Evolutionary conservation across 1,140 invertebrate genomes (phyloP), one percentile per base, ranked within the genome.

Genomic region (Papilio machaon): DNA sequence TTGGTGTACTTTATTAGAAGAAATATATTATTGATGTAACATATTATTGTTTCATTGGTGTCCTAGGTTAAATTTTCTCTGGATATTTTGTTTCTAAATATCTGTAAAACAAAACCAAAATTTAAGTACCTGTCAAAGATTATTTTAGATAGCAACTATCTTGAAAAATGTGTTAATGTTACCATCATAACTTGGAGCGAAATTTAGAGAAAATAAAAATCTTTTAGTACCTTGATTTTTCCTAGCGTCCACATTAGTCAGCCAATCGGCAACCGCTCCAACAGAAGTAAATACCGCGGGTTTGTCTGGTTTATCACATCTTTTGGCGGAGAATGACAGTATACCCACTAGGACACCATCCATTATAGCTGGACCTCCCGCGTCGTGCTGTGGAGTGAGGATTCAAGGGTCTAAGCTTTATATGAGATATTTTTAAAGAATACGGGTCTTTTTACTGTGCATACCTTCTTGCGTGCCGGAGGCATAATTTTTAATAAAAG

Each of bases 1-100:
- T 77, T 89, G 86, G 87, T 91, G 91, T 92, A 92, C 90, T 93
- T 91, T 94, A 91, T 93, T 93, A 93, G 92, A 91, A 85, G 80
- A 93, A 92, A 92, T 94, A 94, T 91, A 93, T 90, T 88, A 85
- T 87, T 89, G 83, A 89, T 90, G 84, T 87, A 83, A 84, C 83
- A 81, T 84, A 87, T 83, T 84, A 79, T 86, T 90, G 90, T 92
- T 93, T 92, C 84, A 91, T 91, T 91, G 54, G 15, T 74, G 79
- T 81, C 70, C 79, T 43, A 81, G 38, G 17, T 64, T 47, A 82
- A 35, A 75, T 80, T 67, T 77, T 83, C 38, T 87, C 84, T n/a
- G 85, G 67, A 46, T 60, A 73, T 75, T 85, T 86, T 30, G 84
- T 78, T n/a, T 82, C 77, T 11, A 75, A 82, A 43, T 84, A 87